A percentile compares a stretch with the other conserved stretches of the same genome.
Evolutionary conservation across 2,888 invertebrate genomes (phyloP).

Genomic region (Rhyacophila evoluta): DNA sequence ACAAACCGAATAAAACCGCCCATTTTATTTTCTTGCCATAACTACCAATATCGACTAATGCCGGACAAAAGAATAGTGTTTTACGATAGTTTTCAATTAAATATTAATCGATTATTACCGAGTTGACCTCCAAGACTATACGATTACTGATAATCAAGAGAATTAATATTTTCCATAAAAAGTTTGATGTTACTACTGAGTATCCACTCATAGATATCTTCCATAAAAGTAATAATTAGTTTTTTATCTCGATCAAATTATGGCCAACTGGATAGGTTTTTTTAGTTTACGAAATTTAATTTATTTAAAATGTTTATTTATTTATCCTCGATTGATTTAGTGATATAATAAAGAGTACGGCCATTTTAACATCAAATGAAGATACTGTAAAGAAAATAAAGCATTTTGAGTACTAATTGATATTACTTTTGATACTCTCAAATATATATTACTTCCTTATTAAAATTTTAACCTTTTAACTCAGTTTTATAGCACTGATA

Average conservation of each 20-base stretch:
- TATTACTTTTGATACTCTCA: too few relatives aligned
- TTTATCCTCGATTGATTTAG: neutral
- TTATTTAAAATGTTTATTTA: neutral
- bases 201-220: neutral
- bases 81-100: slow-evolving; percentile 25
- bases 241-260: neutral
- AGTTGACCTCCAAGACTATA: neutral
- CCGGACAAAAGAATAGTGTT: slow-evolving; percentile 25
- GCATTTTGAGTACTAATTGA: too few relatives aligned
- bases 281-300: neutral
- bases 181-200: neutral
- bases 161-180: slow-evolving; percentile 8
- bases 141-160: slow-evolving; percentile 12
- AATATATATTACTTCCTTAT: too few relatives aligned
- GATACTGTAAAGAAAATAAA: too few relatives aligned
- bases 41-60: neutral
- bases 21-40: neutral
- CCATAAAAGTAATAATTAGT: neutral
- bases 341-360: neutral
- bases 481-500: too few relatives aligned
- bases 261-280: neutral
- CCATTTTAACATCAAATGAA: neutral
- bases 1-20: neutral
- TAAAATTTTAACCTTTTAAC: too few relatives aligned
- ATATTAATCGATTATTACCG: slow-evolving; percentile 8